phyloP scores from a whole-genome alignment of 2,113 vertebrate species.

The Gobiocypris rarus region DNA sequence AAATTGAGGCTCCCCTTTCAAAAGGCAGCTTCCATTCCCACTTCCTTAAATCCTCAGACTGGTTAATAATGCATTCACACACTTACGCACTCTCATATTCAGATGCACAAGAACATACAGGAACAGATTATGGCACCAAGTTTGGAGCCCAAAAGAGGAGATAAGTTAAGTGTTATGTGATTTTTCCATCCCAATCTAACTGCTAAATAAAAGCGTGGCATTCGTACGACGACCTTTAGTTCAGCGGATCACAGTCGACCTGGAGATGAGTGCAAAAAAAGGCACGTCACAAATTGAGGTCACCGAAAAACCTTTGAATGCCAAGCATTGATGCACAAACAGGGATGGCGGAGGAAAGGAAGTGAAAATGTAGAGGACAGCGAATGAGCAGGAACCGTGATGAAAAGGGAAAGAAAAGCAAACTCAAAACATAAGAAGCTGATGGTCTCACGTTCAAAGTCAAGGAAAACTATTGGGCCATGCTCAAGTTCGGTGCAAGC shows the following conservation, averaged over 20 bases:
- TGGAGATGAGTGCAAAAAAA: slow-evolving; percentile 1
- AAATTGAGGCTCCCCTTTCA: slow-evolving; percentile 38
- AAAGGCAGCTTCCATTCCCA: slow-evolving; percentile 37
- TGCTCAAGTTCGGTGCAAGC: slow-evolving; percentile 94
- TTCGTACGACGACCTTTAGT: slow-evolving; percentile 36
- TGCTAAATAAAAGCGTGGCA: slow-evolving; percentile 29
- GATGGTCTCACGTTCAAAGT: slow-evolving; percentile 97
- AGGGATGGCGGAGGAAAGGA: slow-evolving; percentile 56
- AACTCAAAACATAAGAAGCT: slow-evolving; percentile 76
- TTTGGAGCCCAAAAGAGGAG: slow-evolving; percentile 19
- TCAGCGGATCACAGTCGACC: background rate
- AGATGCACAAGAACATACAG: slow-evolving; percentile 43
- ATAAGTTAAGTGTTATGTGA: slow-evolving; percentile 27
- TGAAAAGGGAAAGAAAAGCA: slow-evolving; percentile 72
- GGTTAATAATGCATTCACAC: slow-evolving; percentile 35
- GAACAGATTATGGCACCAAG: slow-evolving; percentile 11
- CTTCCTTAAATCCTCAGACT: slow-evolving; percentile 48
- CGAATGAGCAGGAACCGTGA: slow-evolving; percentile 63
- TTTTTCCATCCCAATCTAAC: slow-evolving; percentile 21
- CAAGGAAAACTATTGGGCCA: slow-evolving; percentile 97
- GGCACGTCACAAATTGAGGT: background rate
- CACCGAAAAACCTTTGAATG: slow-evolving; percentile 56
- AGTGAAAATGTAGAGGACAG: slow-evolving; percentile 47
- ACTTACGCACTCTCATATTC: slow-evolving; percentile 45
- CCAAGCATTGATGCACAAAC: slow-evolving; percentile 60